Conservation (phyloP, 2,797 vertebrate genomes). For the Aulostomus chinensis region DNA sequence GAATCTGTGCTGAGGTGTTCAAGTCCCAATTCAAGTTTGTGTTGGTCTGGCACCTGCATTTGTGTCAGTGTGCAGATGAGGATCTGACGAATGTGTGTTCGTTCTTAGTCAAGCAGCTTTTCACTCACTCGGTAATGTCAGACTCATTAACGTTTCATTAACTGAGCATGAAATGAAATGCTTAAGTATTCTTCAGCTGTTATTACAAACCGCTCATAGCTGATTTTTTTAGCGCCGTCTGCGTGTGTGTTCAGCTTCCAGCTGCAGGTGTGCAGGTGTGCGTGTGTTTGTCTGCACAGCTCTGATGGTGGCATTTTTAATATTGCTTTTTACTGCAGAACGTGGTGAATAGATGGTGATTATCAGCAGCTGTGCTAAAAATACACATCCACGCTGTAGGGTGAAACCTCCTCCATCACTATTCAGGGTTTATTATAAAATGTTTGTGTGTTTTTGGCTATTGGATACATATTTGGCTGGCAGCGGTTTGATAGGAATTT, state of each 20-base stretch:
- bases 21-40: too few relatives aligned
- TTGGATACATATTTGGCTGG: constrained; percentile 83
- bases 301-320: constrained; percentile 64
- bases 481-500: constrained; percentile 79
- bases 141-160: too few relatives aligned
- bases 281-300: constrained; percentile 14
- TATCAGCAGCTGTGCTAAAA: constrained; percentile 77
- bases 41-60: too few relatives aligned
- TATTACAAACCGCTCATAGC: too few relatives aligned
- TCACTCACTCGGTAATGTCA: too few relatives aligned
- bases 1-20: too few relatives aligned
- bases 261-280: constrained; percentile 1
- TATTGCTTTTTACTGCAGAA: constrained; percentile 56
- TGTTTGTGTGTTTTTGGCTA: constrained; percentile 76
- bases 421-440: constrained; percentile 75
- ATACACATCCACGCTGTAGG: constrained; percentile 73
- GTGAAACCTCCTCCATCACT: constrained; percentile 78
- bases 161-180: too few relatives aligned
- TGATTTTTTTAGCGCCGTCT: neutral
- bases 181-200: too few relatives aligned
- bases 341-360: constrained; percentile 74
- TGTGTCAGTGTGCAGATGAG: too few relatives aligned
- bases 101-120: too few relatives aligned
- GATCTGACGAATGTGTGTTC: too few relatives aligned
- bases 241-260: constrained; percentile 1